These are phyloP conservation scores for Ictalurus punctatus DNA, from an alignment of 2,113 vertebrate genomes.

Conservation along the genomic window DNA sequence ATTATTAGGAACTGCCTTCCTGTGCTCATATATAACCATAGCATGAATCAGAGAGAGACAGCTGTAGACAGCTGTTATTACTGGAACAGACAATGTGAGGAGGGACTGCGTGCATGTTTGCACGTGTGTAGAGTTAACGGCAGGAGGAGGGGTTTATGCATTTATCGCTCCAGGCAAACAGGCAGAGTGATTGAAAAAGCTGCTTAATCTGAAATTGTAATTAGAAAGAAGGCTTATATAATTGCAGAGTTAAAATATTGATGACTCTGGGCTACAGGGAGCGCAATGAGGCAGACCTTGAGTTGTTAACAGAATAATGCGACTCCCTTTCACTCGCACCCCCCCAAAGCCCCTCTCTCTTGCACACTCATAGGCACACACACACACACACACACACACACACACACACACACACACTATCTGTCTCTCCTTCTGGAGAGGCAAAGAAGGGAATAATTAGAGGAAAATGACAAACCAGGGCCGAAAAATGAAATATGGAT, in stretches of 20 bases:
- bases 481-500: constrained; percentile 6
- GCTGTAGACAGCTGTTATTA: constrained; percentile 48
- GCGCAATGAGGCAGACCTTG: constrained; percentile 58
- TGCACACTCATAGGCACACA: not conserved
- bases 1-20: constrained; percentile 39
- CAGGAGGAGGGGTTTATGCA: constrained; percentile 43
- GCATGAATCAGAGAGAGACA: constrained; percentile 31
- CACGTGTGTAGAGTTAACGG: not conserved
- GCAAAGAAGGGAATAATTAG: constrained; percentile 44
- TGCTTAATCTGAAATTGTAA: constrained; percentile 75
- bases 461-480: constrained; percentile 47
- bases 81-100: constrained; percentile 16
- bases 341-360: not conserved
- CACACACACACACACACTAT: not conserved
- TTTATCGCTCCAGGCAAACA: constrained; percentile 55
- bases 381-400: not conserved
- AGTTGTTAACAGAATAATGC: constrained; percentile 67
- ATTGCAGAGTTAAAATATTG: constrained; percentile 72
- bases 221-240: constrained; percentile 71
- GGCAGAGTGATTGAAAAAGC: constrained; percentile 67
- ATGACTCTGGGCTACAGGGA: constrained; percentile 62
- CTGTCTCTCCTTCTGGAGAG: constrained; percentile 42
- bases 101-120: not conserved
- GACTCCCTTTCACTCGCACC: not conserved
- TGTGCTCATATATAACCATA: constrained; percentile 23